phyloP scores from a whole-genome alignment of 1,140 invertebrate species.

The Drosophila melanica region DNA sequence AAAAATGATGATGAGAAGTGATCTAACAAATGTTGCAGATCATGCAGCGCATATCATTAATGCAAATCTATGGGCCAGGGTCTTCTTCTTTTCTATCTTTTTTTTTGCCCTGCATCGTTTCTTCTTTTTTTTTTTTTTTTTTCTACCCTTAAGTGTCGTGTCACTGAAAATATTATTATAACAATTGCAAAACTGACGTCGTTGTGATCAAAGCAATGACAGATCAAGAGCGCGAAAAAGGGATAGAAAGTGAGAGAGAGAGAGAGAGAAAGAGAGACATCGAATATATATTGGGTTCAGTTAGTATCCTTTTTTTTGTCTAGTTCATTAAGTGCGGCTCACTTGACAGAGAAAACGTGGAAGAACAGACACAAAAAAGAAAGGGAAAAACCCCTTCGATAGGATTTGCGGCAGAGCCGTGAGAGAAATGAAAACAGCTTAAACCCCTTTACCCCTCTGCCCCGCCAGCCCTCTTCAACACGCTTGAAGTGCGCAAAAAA shows the following conservation, averaged over 20 bases:
- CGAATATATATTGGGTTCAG: constrained; percentile 5
- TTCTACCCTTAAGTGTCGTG: constrained; percentile 62
- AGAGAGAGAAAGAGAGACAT: neutral
- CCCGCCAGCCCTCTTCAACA: neutral
- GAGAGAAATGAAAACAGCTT: constrained; percentile 56
- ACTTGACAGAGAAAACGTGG: constrained; percentile 58
- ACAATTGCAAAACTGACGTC: constrained; percentile 55
- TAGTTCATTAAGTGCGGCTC: constrained; percentile 79
- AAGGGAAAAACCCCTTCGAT: constrained; percentile 29
- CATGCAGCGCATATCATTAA: constrained; percentile 75
- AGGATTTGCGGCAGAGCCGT: constrained; percentile 43
- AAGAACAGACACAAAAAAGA: neutral
- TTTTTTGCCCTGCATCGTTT: constrained; percentile 1
- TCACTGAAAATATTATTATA: constrained; percentile 78
- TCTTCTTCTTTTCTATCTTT: constrained; percentile 6
- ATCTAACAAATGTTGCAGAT: constrained; percentile 67
- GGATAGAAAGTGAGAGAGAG: neutral
- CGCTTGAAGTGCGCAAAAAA: constrained; percentile 63
- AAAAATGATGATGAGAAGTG: neutral
- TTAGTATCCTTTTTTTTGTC: constrained; percentile 20
- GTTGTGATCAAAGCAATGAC: constrained; percentile 17
- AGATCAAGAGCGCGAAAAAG: too few species aligned
- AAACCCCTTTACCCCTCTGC: constrained; percentile 11
- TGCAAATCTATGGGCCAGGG: constrained; percentile 68
- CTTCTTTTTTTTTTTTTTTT: constrained; percentile 29